Evolutionary conservation across 2,113 vertebrate genomes (phyloP).

Genomic region (Ophiodon elongatus): DNA sequence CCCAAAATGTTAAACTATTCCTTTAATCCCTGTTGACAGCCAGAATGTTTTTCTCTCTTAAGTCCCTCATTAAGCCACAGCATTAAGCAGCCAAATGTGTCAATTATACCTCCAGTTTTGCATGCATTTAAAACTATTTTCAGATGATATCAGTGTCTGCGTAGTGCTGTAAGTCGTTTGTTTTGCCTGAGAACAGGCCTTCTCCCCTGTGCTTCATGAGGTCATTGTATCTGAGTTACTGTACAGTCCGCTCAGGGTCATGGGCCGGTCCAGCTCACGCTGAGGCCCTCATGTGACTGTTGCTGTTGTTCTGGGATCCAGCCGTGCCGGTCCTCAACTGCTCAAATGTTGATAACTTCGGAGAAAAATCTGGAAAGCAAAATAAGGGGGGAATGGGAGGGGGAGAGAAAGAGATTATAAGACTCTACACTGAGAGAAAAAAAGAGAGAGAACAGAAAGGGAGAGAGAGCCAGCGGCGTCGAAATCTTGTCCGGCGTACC

Average conservation of each 20-base stretch:
- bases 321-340: constrained; percentile 52
- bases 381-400: constrained; percentile 30
- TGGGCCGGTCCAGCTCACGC: constrained; percentile 60
- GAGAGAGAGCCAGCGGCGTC: constrained; percentile 12
- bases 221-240: constrained; percentile 74
- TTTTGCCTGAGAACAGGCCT: constrained; percentile 44
- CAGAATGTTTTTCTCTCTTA: background rate
- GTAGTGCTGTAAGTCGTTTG: constrained; percentile 29
- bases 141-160: constrained; percentile 21
- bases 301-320: constrained; percentile 74
- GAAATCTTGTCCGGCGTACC: constrained; percentile 42
- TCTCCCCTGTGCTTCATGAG: constrained; percentile 72
- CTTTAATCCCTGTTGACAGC: background rate
- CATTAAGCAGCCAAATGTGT: background rate
- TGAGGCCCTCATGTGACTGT: constrained; percentile 72
- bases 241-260: constrained; percentile 63
- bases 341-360: constrained; percentile 56
- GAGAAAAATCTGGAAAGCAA: constrained; percentile 60
- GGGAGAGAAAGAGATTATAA: constrained; percentile 29
- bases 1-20: constrained; percentile 5
- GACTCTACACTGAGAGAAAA: background rate
- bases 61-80: background rate
- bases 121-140: constrained; percentile 16
- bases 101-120: constrained; percentile 13
- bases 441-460: constrained; percentile 5